phyloP scores from a whole-genome alignment of 2,113 vertebrate genomes.

The Regulus satrapa region DNA sequence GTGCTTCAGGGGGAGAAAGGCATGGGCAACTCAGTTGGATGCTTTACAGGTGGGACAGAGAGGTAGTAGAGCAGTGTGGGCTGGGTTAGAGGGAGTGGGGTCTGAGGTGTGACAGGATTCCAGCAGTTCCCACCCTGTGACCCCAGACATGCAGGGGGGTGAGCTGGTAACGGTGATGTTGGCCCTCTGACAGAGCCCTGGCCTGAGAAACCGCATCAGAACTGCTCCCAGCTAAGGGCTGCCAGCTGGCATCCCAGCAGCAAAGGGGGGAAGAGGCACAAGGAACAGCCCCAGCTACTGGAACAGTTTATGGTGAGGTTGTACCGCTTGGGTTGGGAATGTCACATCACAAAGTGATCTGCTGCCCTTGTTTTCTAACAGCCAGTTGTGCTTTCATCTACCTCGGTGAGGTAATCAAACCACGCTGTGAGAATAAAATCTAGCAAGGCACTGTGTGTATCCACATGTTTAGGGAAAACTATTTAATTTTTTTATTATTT shows the following conservation, averaged over 20 bases:
- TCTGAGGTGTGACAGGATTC: not conserved
- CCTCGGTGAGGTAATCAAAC: not conserved
- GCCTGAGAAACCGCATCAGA: not conserved
- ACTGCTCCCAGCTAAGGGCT: not conserved
- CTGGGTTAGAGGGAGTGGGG: not conserved
- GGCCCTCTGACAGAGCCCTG: not conserved
- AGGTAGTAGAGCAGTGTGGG: fast-evolving
- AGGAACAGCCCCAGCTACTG: not conserved
- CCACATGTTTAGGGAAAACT: not conserved
- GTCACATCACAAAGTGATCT: not conserved
- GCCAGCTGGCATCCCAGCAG: not conserved
- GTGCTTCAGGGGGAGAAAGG: not conserved
- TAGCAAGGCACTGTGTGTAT: not conserved
- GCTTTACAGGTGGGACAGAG: not conserved
- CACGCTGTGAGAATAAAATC: not conserved
- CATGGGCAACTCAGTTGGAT: not conserved
- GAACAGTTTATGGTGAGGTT: not conserved
- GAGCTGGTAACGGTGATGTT: not conserved
- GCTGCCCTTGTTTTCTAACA: not conserved
- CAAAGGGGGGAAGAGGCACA: not conserved
- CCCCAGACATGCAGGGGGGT: not conserved
- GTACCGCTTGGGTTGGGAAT: not conserved
- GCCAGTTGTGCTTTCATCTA: not conserved
- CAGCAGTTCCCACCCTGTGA: not conserved
- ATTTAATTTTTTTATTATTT: not conserved